Evolutionary conservation across 2,113 vertebrate genomes (phyloP).

Genomic region (Grammomys dolichurus): DNA sequence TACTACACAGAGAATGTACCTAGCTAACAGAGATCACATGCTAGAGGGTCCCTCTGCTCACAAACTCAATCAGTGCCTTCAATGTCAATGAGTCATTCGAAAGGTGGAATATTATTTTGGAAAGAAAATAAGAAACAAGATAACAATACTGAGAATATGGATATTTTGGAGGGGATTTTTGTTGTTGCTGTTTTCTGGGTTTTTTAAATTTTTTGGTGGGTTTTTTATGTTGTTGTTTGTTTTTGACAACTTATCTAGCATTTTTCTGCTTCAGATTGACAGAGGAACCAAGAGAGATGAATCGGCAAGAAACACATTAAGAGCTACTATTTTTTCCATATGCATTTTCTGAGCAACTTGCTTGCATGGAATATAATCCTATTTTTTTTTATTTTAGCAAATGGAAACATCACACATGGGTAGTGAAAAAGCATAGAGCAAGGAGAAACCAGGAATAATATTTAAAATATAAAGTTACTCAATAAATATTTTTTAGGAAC

Average conservation of each 20-base stretch:
- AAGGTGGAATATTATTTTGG: background rate
- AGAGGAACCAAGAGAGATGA: background rate
- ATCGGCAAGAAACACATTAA: background rate
- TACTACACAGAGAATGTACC: background rate
- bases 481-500: slow-evolving; percentile 28
- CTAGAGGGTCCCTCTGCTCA: background rate
- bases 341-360: background rate
- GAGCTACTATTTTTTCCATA: background rate
- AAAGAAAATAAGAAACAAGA: background rate
- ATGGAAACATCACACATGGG: background rate
- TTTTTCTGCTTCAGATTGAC: background rate
- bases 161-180: too few relatives aligned
- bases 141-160: background rate
- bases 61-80: background rate
- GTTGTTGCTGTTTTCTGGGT: too few relatives aligned
- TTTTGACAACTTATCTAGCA: background rate
- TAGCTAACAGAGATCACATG: background rate
- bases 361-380: background rate
- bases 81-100: too few relatives aligned
- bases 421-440: background rate
- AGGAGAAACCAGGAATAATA: background rate
- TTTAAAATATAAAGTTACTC: background rate
- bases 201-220: too few relatives aligned
- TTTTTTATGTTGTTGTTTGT: too few relatives aligned
- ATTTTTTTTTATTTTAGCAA: slow-evolving; percentile 9